Evolutionary conservation across 2,888 invertebrate genomes (phyloP), one percentile per base, ranked within the genome.

Genomic region (Ellobium chinense): DNA sequence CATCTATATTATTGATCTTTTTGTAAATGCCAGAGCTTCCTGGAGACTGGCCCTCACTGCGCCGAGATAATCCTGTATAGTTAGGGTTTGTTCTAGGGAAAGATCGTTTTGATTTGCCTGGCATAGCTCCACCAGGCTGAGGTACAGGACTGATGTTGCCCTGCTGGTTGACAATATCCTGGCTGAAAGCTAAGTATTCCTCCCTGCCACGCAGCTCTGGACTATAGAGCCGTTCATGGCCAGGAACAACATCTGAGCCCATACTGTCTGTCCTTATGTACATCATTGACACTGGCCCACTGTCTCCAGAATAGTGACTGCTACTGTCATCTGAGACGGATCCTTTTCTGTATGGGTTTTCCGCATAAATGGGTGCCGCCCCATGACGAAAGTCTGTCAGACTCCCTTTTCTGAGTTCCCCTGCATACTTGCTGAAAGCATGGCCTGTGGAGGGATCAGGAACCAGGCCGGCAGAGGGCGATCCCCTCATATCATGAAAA

Each of bases 51-150:
- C 73, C 79, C 31, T 72, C 73, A 58, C 73, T 66, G 4, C 87
- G 84, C 80, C 90, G 88, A 69, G 87, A 86, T 5, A 91, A 89
- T 58, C 91, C 91, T 12, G 92, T 89, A 82, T 91, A 92, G 21
- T 92, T 89, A 21, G 92, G 92, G 84, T 92, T 93, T 5, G 92
- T 93, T 63, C 93, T 85, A 27, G 92, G 92, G 84, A 92, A 92
- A 24, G 90, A 85, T 27, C 92, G 88, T 82, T 92, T 92, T 78
- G 91, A 91, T 82, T 90, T 90, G 73, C 74, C 81, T 24, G 74
- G 2, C 4, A 77, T 56, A 2, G 83, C 63, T 24, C 62, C 62
- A 24, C 56, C 58, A n/a, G 58, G 54, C 56, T 85, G 85, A 12
- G 85, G 83, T 29, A 86, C 80, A 12, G 89, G 89, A 58, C 89